Conservation (phyloP, 2,797 vertebrate genomes). For the Etheostoma perlongum region DNA sequence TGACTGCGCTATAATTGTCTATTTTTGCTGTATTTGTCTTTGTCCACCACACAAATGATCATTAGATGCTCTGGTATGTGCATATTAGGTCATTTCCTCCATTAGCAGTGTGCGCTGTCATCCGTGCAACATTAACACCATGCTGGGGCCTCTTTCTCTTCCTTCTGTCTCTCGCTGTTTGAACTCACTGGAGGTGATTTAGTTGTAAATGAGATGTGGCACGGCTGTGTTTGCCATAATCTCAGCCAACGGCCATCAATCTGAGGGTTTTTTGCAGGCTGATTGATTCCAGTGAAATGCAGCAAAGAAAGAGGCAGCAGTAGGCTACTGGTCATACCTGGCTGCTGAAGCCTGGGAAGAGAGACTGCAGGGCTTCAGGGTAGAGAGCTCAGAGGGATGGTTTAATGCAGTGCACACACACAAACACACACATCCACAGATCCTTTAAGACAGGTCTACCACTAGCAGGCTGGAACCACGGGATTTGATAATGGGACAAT, state of each 20-base stretch:
- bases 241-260: conserved; percentile 24
- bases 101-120: conserved; percentile 50
- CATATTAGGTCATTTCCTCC: conserved; percentile 31
- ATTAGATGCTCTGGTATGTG: background rate
- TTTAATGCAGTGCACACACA: conserved; percentile 21
- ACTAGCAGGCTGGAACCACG: conserved; percentile 74
- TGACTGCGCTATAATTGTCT: no score
- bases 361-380: conserved; percentile 38
- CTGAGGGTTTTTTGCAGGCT: conserved; percentile 12
- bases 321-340: conserved; percentile 8
- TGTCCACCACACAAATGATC: no score
- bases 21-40: no score
- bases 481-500: conserved; percentile 69
- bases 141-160: conserved; percentile 22
- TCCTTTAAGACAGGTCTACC: conserved; percentile 32
- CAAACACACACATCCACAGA: background rate
- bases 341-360: conserved; percentile 18
- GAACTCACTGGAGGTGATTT: conserved; percentile 47
- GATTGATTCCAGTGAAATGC: conserved; percentile 2
- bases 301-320: conserved; percentile 6
- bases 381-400: conserved; percentile 8
- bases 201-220: conserved; percentile 37
- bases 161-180: conserved; percentile 14
- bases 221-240: background rate
- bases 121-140: conserved; percentile 51